Evolutionary conservation across 2,113 vertebrate genomes (phyloP), one percentile per base, ranked within the genome.

Genomic region (Steatornis caripensis): DNA sequence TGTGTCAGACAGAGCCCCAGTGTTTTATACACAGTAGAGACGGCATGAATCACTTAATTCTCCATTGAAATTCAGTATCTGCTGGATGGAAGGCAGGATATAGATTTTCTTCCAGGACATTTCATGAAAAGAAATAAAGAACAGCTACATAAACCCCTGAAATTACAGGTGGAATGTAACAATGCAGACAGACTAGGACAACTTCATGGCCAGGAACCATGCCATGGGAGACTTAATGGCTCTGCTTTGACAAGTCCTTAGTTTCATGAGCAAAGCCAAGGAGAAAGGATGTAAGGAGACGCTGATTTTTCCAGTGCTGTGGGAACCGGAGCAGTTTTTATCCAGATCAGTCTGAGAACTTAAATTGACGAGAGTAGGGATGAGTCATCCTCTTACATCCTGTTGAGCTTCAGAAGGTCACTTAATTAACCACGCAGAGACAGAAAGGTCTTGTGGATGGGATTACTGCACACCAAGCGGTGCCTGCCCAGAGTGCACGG

Each of bases 101-200:
- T 92, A 94, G 91, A 96, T 96, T 96, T 96, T 96, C 91, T 95
- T 96, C 95, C 91, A 87, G 81, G 77, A 45, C 48, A 87, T 96
- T 92, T 94, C 70, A 84, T 49, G 65, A 84, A 81, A 87, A 89
- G 64, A 96, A 87, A 76, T 92, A 58, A 87, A 86, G 71, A 92
- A 49, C 14, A 46, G 70, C 65, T 92, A 69, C 7, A 20, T 39
- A 92, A 89, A 70, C 24, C 60, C 49, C 57, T 81, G 76, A 88
- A 95, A 89, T 81, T 72, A 71, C 79, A 78, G 61, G 80, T 93
- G 58, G 80, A 65, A 64, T 12, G 43, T 64, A 92, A 30, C 24
- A 61, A 46, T 11, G 48, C 51, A 84, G 89, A 32, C 61, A 87
- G 68, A n/a, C 51, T 71, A 58, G 83, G 48, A 87, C 55, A 74